These are phyloP conservation scores for Drosophila lacertosa DNA, from an alignment of 1,140 invertebrate genomes.

Conservation along the genomic window DNA sequence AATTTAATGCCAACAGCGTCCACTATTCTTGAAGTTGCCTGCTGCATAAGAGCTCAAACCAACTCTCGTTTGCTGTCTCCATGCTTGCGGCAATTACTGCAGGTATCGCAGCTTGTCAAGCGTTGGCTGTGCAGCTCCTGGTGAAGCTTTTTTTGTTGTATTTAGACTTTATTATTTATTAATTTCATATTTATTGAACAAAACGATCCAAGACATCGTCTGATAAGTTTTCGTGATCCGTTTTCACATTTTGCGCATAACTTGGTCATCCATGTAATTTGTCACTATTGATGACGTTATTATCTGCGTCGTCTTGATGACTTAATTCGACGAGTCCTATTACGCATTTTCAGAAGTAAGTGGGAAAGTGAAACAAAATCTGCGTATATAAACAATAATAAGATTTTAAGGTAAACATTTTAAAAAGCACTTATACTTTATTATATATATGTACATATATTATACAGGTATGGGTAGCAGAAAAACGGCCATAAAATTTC, in stretches of 20 bases:
- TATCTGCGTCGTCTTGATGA: constrained; percentile 18
- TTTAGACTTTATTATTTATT: constrained; percentile 46
- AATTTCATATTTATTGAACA: constrained; percentile 50
- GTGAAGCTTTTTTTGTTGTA: constrained; percentile 7
- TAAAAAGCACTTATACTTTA: too few species aligned
- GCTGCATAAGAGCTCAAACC: not conserved
- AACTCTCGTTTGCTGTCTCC: constrained; percentile 13
- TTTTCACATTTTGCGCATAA: constrained; percentile 45
- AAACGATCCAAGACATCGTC: constrained; percentile 10
- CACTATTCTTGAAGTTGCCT: constrained; percentile 2
- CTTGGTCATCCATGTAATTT: constrained; percentile 36
- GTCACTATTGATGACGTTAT: constrained; percentile 55
- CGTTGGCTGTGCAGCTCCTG: constrained; percentile 13
- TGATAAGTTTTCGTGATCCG: constrained; percentile 37
- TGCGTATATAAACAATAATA: too few species aligned
- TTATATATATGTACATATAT: too few species aligned
- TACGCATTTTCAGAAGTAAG: not conserved
- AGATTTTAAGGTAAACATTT: too few species aligned
- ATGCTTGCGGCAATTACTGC: constrained; percentile 47
- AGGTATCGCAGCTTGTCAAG: constrained; percentile 10
- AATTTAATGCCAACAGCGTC: constrained; percentile 20
- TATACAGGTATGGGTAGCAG: too few species aligned
- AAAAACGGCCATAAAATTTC: constrained; percentile 53
- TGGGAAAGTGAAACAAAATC: too few species aligned
- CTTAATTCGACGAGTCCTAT: not conserved